These are phyloP conservation scores for Ceratina australensis DNA, from an alignment of 1,140 invertebrate species.

Conservation along the genomic window DNA sequence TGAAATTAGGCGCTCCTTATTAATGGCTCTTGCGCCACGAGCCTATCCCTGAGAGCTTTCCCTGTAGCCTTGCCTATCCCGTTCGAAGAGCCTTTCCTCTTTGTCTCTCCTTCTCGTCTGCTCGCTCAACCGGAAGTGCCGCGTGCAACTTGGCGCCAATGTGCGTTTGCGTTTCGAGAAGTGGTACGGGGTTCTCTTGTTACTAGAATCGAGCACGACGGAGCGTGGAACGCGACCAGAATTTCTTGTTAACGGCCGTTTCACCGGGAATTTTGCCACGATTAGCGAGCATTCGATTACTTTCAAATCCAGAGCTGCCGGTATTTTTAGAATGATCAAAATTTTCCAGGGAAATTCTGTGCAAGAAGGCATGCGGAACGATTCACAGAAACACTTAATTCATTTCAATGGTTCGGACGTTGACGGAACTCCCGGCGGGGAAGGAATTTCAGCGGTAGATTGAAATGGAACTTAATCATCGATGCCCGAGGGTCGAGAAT, in stretches of 20 bases:
- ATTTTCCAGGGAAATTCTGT: background rate
- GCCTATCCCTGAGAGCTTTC: background rate
- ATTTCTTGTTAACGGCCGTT: too few relatives aligned
- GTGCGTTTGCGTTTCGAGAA: background rate
- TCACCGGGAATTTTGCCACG: too few relatives aligned
- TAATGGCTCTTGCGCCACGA: slow-evolving; percentile 44
- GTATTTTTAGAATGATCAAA: too few relatives aligned
- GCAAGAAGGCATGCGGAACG: too few relatives aligned
- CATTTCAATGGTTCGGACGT: background rate
- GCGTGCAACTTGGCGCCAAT: background rate
- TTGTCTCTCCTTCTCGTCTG: background rate
- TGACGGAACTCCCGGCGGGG: background rate
- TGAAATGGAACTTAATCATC: slow-evolving; percentile 33
- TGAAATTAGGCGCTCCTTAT: slow-evolving; percentile 63
- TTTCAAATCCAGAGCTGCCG: too few relatives aligned
- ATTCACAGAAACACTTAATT: slow-evolving; percentile 1
- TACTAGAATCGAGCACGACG: background rate
- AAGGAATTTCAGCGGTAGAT: slow-evolving; percentile 8
- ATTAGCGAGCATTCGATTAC: too few relatives aligned
- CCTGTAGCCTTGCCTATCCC: too few relatives aligned
- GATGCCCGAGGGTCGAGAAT: slow-evolving; percentile 9
- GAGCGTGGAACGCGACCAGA: too few relatives aligned
- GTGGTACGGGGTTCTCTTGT: background rate
- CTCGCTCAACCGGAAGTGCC: background rate
- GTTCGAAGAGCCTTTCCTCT: background rate